These are phyloP conservation scores for Cyprinella venusta DNA, from an alignment of 2,797 vertebrate genomes.

Conservation along the genomic window DNA sequence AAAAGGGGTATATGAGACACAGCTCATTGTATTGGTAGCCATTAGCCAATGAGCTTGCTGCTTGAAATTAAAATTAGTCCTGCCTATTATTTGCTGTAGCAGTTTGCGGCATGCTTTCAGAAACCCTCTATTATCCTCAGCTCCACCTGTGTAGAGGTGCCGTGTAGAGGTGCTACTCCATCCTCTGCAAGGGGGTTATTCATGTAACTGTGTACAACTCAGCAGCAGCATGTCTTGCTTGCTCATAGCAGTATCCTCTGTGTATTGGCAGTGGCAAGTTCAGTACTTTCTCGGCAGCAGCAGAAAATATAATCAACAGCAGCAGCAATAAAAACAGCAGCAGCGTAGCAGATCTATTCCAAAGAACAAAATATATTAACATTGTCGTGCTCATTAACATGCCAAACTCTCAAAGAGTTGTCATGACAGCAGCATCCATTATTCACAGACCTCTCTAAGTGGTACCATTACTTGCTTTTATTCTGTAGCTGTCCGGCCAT, in stretches of 20 bases:
- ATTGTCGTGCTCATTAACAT: neutral
- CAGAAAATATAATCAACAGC: neutral
- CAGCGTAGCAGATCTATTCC: neutral
- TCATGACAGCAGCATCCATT: constrained; percentile 8
- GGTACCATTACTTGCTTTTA: constrained; percentile 17
- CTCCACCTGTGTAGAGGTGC: neutral
- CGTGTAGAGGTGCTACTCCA: too few species aligned
- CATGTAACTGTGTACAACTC: neutral
- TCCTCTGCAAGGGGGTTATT: neutral
- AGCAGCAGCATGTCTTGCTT: neutral
- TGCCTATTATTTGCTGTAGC: neutral
- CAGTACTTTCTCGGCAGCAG: neutral
- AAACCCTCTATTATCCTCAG: neutral
- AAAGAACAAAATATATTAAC: neutral
- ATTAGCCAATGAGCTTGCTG: neutral
- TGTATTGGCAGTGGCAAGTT: neutral
- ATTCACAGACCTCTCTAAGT: constrained; percentile 20
- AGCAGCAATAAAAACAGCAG: neutral
- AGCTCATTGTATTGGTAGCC: neutral
- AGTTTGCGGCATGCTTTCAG: neutral
- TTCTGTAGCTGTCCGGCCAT: constrained; percentile 23
- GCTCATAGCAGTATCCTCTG: neutral
- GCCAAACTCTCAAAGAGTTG: neutral
- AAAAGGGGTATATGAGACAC: too few species aligned
- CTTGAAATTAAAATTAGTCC: neutral